phyloP scores from a whole-genome alignment of 2,888 invertebrate genomes.

The Synanthedon andrenaeformis region DNA sequence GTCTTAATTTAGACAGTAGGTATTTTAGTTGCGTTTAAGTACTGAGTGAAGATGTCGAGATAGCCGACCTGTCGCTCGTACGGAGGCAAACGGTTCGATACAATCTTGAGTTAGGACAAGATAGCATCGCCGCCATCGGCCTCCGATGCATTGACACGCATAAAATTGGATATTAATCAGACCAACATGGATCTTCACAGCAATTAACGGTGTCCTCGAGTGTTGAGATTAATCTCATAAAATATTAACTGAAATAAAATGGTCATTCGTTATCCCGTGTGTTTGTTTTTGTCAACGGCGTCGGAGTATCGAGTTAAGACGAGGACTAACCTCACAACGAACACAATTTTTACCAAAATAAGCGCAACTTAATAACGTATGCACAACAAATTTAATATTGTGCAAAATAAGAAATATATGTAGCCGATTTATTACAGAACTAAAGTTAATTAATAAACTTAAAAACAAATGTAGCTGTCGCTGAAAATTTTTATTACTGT shows the following conservation, averaged over 20 bases:
- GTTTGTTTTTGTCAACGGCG: background rate
- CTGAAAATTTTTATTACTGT: no score
- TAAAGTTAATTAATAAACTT: no score
- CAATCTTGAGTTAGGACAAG: constrained; percentile 28
- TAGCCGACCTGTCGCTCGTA: constrained; percentile 19
- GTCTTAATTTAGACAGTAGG: constrained; percentile 38
- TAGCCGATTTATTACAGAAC: no score
- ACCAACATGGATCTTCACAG: constrained; percentile 24
- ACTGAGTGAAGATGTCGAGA: constrained; percentile 32
- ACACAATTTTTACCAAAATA: no score
- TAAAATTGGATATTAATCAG: constrained; percentile 46
- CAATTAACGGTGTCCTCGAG: constrained; percentile 7
- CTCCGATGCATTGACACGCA: constrained; percentile 30
- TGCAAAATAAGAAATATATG: no score
- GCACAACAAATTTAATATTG: no score
- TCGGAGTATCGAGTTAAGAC: background rate
- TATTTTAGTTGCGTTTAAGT: constrained; percentile 34
- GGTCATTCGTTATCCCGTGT: background rate
- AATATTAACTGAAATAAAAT: background rate
- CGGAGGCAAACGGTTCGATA: constrained; percentile 28
- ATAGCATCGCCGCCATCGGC: constrained; percentile 22
- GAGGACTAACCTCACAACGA: no score
- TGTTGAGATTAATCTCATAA: background rate
- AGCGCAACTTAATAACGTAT: no score
- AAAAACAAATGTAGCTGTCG: no score